phyloP scores from a whole-genome alignment of 2,797 vertebrate genomes.

The Dicrostonyx torquatus region DNA sequence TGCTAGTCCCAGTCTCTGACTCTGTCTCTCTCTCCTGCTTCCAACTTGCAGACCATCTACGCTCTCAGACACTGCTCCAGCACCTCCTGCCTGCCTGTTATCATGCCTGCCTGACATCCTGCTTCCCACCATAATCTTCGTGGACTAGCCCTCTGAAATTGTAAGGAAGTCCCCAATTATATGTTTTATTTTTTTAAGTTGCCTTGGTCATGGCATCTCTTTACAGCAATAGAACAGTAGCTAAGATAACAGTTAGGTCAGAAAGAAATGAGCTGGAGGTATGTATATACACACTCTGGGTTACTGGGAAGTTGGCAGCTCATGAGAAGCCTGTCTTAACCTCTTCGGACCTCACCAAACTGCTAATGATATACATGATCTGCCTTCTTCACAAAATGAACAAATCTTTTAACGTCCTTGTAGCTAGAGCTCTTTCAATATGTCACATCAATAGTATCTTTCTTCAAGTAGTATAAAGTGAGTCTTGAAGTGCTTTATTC shows the following conservation, averaged over 20 bases:
- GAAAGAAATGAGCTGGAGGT: neutral
- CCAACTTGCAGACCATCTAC: neutral
- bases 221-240: neutral
- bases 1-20: neutral
- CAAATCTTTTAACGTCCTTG: constrained; percentile 32
- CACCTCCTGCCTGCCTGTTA: neutral
- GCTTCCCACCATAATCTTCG: neutral
- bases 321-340: neutral
- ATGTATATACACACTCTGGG: neutral
- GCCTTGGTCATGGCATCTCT: neutral
- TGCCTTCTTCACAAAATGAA: constrained; percentile 62
- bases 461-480: constrained; percentile 42
- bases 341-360: neutral
- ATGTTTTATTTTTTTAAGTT: neutral
- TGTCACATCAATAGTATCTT: constrained; percentile 49
- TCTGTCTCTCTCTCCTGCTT: neutral
- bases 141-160: neutral
- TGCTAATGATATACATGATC: constrained; percentile 19
- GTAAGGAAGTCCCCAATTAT: neutral
- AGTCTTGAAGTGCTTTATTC: constrained; percentile 68
- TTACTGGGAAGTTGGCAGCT: neutral
- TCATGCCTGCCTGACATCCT: neutral
- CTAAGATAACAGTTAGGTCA: neutral
- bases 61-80: neutral
- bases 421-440: constrained; percentile 42